These are phyloP conservation scores for Heteractis magnifica DNA, from an alignment of 92 coral and sea anemone genomes.

Conservation along the genomic window DNA sequence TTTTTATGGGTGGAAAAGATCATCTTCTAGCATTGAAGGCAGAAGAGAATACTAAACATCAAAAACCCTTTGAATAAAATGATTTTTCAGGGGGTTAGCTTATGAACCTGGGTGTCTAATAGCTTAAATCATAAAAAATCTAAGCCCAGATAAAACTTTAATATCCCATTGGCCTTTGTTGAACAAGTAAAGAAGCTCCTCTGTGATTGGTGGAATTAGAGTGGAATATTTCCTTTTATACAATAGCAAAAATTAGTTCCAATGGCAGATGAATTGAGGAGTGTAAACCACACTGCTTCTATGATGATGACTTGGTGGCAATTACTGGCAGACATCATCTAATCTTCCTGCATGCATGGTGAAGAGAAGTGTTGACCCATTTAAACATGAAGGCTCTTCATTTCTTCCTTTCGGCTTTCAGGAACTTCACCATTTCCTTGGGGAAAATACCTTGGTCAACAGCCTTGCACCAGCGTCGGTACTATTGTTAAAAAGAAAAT, in stretches of 20 bases:
- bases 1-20: too few relatives aligned
- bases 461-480: slow-evolving; percentile 83
- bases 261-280: neutral
- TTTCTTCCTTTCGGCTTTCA: slow-evolving; percentile 45
- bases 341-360: neutral
- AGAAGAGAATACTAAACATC: neutral
- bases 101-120: neutral
- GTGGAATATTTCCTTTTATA: slow-evolving; percentile 10
- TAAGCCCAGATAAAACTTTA: neutral
- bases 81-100: neutral
- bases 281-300: neutral
- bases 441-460: slow-evolving; percentile 84
- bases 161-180: neutral
- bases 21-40: too few relatives aligned
- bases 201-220: slow-evolving; percentile 8
- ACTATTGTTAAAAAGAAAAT: slow-evolving; percentile 36
- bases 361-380: neutral
- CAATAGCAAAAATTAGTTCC: slow-evolving; percentile 8
- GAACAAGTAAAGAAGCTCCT: neutral
- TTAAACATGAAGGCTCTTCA: neutral
- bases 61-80: neutral
- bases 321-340: neutral
- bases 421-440: slow-evolving; percentile 73
- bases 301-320: neutral
- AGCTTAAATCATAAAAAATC: neutral